These are phyloP conservation scores for Myotis findleyi DNA, from an alignment of 2,797 vertebrate genomes.

Conservation along the genomic window DNA sequence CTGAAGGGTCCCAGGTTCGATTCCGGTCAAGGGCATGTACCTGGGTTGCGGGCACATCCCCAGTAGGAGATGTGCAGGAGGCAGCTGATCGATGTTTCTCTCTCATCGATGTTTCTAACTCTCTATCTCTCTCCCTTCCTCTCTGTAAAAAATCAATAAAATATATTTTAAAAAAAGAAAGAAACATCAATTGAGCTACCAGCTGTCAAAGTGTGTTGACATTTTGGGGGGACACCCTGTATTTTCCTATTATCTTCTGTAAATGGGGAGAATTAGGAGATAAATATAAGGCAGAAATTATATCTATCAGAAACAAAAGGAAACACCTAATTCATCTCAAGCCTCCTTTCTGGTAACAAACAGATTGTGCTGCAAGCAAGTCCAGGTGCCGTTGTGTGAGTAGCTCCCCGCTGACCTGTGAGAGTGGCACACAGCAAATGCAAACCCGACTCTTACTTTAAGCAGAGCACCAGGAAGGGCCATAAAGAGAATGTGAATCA, in stretches of 20 bases:
- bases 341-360: neutral
- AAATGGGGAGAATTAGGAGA: neutral
- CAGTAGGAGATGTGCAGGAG: no score
- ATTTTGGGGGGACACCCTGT: no score
- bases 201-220: no score
- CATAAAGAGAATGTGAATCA: neutral
- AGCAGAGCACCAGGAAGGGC: neutral
- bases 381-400: neutral
- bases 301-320: conserved; percentile 21
- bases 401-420: neutral
- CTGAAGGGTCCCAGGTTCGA: no score
- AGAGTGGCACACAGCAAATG: neutral
- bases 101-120: no score
- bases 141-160: no score
- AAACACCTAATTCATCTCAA: conserved; percentile 15
- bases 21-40: no score
- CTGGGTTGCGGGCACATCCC: no score
- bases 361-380: neutral
- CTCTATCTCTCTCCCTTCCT: no score
- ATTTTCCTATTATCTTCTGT: neutral
- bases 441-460: neutral
- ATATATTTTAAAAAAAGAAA: no score
- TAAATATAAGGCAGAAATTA: neutral
- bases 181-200: no score
- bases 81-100: no score